Evolutionary conservation across 2,113 vertebrate genomes (phyloP).

Genomic region (Salvelinus sp.): DNA sequence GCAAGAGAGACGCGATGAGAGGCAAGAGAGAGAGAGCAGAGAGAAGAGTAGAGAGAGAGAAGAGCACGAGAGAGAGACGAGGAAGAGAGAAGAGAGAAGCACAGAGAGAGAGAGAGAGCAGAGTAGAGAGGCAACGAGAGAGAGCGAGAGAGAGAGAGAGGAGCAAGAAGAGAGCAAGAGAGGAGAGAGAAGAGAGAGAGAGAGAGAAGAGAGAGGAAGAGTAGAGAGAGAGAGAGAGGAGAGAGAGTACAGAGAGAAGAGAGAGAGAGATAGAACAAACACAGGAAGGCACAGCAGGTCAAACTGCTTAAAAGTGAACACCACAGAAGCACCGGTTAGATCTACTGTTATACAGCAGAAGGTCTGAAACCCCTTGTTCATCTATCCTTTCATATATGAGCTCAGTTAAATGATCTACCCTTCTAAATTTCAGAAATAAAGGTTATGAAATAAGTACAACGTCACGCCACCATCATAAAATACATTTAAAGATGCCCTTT

Average conservation of each 20-base stretch:
- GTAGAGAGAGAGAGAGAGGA: too few species aligned
- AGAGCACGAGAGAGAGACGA: too few species aligned
- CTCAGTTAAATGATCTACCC: constrained; percentile 41
- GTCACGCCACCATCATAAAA: constrained; percentile 47
- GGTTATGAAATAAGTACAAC: constrained; percentile 53
- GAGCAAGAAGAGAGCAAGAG: too few species aligned
- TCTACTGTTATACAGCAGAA: constrained; percentile 17
- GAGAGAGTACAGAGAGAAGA: too few species aligned
- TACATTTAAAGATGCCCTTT: constrained; percentile 15
- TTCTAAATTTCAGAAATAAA: constrained; percentile 47
- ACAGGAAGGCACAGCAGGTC: constrained; percentile 20
- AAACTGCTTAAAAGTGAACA: constrained; percentile 37
- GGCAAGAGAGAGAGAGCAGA: too few species aligned
- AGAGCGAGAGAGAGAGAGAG: too few species aligned
- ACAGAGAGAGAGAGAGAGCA: too few species aligned
- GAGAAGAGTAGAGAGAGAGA: neutral
- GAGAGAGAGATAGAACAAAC: neutral
- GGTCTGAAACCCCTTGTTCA: constrained; percentile 46
- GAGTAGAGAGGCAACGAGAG: too few species aligned
- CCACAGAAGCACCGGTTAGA: constrained; percentile 24
- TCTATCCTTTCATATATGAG: constrained; percentile 50
- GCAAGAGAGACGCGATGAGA: too few species aligned
- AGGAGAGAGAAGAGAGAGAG: too few species aligned
- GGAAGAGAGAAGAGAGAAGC: too few species aligned
- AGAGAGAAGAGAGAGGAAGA: too few species aligned